Conservation (phyloP, 2,888 invertebrate species). For the Eupithecia tripunctaria region DNA sequence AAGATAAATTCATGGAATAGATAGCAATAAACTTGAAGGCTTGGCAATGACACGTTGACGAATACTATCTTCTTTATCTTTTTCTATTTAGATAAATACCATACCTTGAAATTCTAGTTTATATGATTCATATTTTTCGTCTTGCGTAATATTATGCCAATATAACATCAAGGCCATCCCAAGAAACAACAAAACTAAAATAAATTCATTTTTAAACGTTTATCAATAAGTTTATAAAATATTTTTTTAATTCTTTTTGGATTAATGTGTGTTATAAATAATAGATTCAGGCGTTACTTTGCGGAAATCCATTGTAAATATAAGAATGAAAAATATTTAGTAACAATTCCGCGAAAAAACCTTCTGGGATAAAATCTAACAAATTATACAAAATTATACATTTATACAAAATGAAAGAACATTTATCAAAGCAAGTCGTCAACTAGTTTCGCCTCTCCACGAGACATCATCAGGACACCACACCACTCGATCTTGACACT, state of each 20-base stretch:
- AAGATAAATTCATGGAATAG: slow-evolving; percentile 1
- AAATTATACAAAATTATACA: too few relatives aligned
- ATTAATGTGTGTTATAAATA: not conserved
- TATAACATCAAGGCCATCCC: not conserved
- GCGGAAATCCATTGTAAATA: too few relatives aligned
- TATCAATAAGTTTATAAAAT: not conserved
- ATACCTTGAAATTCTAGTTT: not conserved
- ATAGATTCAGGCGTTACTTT: too few relatives aligned
- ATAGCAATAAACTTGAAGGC: slow-evolving; percentile 18
- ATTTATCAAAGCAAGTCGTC: too few relatives aligned
- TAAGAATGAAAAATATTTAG: too few relatives aligned
- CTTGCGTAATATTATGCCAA: not conserved
- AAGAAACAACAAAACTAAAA: not conserved
- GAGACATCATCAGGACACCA: too few relatives aligned
- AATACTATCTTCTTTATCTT: slow-evolving; percentile 16
- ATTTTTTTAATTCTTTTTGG: not conserved
- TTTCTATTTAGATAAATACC: not conserved
- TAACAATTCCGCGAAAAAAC: too few relatives aligned
- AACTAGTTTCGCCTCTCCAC: too few relatives aligned
- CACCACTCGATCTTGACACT: too few relatives aligned
- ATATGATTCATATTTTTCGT: not conserved
- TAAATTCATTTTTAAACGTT: not conserved
- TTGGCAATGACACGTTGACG: slow-evolving; percentile 28
- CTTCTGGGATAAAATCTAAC: too few relatives aligned
- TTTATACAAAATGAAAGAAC: too few relatives aligned